These are phyloP conservation scores for Ormia ochracea DNA, from an alignment of 2,888 invertebrate genomes.

Conservation along the genomic window DNA sequence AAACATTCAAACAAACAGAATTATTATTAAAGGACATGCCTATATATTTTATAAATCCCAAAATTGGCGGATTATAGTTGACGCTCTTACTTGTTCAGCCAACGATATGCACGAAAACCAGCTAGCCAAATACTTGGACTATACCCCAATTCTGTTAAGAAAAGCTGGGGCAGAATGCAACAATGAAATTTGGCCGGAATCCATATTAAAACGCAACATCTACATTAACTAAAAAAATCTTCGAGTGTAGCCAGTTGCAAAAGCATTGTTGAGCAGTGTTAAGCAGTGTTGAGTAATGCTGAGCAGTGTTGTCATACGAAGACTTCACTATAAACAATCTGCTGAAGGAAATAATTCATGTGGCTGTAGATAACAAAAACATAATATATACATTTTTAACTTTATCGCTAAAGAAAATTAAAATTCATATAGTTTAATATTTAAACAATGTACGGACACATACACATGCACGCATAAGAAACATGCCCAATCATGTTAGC, in stretches of 20 bases:
- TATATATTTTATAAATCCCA: too few relatives aligned
- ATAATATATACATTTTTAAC: conserved; percentile 46
- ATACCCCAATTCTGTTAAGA: too few relatives aligned
- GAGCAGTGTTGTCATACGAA: background rate
- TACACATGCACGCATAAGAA: background rate
- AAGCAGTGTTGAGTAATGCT: too few relatives aligned
- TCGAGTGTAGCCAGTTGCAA: conserved; percentile 1
- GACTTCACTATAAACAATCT: background rate
- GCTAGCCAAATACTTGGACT: too few relatives aligned
- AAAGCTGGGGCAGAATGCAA: too few relatives aligned
- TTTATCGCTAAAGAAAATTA: conserved; percentile 29
- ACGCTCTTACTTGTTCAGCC: too few relatives aligned
- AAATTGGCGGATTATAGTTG: too few relatives aligned
- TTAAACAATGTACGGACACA: conserved; percentile 14
- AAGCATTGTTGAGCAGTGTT: background rate
- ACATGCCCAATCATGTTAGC: background rate
- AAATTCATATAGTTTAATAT: conserved; percentile 44
- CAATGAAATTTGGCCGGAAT: too few relatives aligned
- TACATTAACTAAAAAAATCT: background rate
- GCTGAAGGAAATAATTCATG: conserved; percentile 53
- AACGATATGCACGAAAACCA: too few relatives aligned
- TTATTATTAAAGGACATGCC: too few relatives aligned
- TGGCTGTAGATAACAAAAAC: conserved; percentile 55
- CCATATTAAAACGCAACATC: too few relatives aligned
- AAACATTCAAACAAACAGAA: too few relatives aligned